Conservation (phyloP, 2,797 vertebrate species). For the Manis javanica region DNA sequence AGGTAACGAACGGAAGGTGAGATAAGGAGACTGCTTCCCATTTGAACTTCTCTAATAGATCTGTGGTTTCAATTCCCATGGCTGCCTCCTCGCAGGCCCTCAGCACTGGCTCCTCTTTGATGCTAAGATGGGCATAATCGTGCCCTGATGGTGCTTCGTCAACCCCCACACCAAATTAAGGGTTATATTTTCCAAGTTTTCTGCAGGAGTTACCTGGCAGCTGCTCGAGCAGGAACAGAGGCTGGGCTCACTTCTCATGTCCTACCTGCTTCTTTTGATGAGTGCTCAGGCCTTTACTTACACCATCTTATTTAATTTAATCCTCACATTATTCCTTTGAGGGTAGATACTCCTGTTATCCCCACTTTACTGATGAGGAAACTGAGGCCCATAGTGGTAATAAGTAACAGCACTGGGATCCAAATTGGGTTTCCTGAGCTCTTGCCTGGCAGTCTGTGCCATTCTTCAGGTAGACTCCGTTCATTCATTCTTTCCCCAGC, state of each 20-base stretch:
- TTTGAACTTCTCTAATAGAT: background rate
- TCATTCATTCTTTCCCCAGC: background rate
- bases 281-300: background rate
- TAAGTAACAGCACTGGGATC: background rate
- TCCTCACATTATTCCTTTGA: background rate
- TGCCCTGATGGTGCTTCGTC: fast-evolving
- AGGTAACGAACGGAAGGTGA: background rate
- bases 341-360: background rate
- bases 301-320: background rate
- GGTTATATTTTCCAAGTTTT: background rate
- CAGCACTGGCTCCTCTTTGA: background rate
- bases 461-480: background rate
- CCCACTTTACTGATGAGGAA: background rate
- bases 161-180: fast-evolving
- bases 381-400: background rate
- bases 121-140: background rate
- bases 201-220: background rate
- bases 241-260: background rate
- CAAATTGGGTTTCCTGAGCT: background rate
- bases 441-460: background rate
- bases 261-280: background rate
- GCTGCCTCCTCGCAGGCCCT: background rate
- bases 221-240: background rate
- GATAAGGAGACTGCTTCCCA: background rate
- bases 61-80: background rate